Evolutionary conservation across 2,113 vertebrate genomes (phyloP), one percentile per base, ranked within the genome.

Genomic region (Engraulis encrasicolus): DNA sequence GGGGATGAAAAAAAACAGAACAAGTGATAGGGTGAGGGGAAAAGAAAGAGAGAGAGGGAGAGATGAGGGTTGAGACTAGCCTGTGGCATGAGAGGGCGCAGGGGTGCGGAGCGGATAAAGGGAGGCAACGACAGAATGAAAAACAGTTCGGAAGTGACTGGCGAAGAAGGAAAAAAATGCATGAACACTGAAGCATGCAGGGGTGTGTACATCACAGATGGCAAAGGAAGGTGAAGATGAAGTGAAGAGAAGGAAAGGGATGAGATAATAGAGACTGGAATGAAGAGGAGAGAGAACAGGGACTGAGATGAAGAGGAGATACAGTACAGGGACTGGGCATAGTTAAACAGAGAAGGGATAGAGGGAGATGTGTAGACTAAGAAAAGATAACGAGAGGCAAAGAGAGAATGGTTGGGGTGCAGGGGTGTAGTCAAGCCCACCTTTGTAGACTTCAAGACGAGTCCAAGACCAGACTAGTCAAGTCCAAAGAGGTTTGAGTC

Each of bases 131-230:
- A 86, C 78, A 31, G 48, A 50, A 50, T 37, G 14, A 58, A 54
- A 77, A 23, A 78, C 11, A 80, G 71, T n/a, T n/a, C n/a, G n/a
- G n/a, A n/a, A n/a, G n/a, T n/a, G n/a, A n/a, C n/a, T n/a, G n/a
- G n/a, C n/a, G n/a, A n/a, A n/a, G n/a, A n/a, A n/a, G n/a, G 78
- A 89, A 86, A 80, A 85, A 87, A 87, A 85, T 79, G 88, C 85
- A 89, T 88, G 82, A 89, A 89, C 81, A 85, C 80, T 81, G 83
- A 90, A 79, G 85, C 77, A 85, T 58, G 88, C 15, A 37, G 50
- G 38, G 50, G 58, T 31, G 23, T 66, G 58, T 27, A 66, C 9
- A 31, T 66, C 58, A 66, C 58, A 66, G 58, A 66, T 4, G 17
- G 74, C 6, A 61, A 23, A 17, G 0, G 38, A 48, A 61, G 7